Conservation (phyloP, 2,113 vertebrate species). For the Syngnathus typhle region DNA sequence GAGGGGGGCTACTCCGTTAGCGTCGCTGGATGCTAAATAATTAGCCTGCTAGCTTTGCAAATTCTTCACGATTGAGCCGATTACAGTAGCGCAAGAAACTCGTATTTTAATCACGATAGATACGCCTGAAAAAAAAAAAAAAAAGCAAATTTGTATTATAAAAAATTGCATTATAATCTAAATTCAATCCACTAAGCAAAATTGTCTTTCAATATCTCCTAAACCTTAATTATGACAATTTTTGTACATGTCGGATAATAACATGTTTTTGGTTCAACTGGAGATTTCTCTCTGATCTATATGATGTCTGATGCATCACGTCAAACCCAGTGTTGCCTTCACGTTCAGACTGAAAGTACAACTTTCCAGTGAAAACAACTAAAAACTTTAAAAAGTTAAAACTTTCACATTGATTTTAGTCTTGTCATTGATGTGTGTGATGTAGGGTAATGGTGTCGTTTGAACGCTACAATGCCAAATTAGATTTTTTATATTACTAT, state of each 20-base stretch:
- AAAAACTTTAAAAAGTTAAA: neutral
- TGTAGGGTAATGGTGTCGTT: neutral
- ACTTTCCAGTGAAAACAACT: neutral
- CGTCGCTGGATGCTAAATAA: constrained; percentile 17
- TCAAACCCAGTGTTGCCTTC: neutral
- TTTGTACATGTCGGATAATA: neutral
- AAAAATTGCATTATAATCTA: neutral
- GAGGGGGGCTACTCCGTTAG: constrained; percentile 19
- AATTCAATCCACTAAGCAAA: neutral
- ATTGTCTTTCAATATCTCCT: neutral
- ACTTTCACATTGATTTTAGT: neutral
- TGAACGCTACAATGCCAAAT: neutral
- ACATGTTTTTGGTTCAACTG: neutral
- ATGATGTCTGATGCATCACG: neutral
- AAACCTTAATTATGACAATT: neutral
- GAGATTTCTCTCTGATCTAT: neutral
- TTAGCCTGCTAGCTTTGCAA: constrained; percentile 42
- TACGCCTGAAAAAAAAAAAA: neutral
- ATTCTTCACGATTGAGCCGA: constrained; percentile 30
- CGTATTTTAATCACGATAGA: neutral
- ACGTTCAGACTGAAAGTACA: neutral
- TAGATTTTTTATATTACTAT: neutral
- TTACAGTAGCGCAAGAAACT: constrained; percentile 3
- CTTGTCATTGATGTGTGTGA: neutral
- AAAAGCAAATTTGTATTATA: neutral